Conservation (phyloP, 2,113 vertebrate genomes). For the Osmerus mordax region DNA sequence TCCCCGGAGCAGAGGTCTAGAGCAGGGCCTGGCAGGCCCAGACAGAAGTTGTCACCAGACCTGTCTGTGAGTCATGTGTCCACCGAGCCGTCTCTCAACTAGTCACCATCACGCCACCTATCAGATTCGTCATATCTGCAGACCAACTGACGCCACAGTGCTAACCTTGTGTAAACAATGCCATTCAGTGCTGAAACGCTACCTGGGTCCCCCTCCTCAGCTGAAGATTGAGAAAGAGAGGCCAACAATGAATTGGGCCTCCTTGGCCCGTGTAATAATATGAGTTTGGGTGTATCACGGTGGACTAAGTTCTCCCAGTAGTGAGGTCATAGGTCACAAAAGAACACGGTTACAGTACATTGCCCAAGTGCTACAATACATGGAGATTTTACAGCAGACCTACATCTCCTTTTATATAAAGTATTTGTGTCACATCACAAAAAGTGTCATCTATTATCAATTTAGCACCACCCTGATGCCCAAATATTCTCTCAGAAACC, state of each 20-base stretch:
- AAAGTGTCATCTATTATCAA: constrained; percentile 9
- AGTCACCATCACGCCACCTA: constrained; percentile 18
- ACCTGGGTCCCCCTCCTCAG: constrained; percentile 7
- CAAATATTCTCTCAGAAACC: constrained; percentile 13
- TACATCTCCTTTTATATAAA: neutral
- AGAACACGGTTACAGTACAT: too few species aligned
- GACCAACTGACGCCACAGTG: constrained; percentile 35
- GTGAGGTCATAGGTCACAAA: too few species aligned
- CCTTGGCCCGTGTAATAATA: too few species aligned
- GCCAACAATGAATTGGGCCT: neutral
- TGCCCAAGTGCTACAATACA: too few species aligned
- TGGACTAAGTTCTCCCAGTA: too few species aligned
- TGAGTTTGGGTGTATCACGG: too few species aligned
- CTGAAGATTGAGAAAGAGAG: neutral
- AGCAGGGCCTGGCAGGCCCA: constrained; percentile 36
- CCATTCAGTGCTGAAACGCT: constrained; percentile 13
- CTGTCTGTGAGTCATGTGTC: constrained; percentile 33
- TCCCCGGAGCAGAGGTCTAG: constrained; percentile 30
- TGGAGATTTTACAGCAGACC: too few species aligned
- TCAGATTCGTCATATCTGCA: constrained; percentile 16
- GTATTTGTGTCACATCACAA: neutral
- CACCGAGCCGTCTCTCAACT: constrained; percentile 14
- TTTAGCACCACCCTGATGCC: constrained; percentile 1
- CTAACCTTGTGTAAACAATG: constrained; percentile 39
- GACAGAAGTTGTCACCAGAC: constrained; percentile 50